Base-by-base conservation (phyloP, 2,113 vertebrate genomes). In the Tringa solitaria region DNA sequence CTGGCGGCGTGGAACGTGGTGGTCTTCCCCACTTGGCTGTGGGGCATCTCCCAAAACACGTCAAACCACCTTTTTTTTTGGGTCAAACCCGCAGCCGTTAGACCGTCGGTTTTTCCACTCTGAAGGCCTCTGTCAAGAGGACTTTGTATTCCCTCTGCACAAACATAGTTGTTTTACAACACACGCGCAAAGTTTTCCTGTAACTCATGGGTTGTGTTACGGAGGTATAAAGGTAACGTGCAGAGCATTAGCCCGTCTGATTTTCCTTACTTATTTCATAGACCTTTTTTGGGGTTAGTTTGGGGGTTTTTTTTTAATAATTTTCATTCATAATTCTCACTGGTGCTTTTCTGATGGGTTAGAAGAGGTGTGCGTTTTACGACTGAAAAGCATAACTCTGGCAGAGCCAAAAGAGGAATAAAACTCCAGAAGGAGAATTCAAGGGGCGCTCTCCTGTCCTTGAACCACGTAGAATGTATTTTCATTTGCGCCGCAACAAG, bases 401-500 rank as follows among this genome's bases (percentile, higher is more conserved):
- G 27, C 3, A 1, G 63, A 12, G 21, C 39, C 63, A 8, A 37
- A 45, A 60, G 28, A 63, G 59, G 73, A 59, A 15, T 0, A 0
- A 18, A 84, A 30, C 45, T 32, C 4, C 3, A 28, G 39, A 27
- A n/a, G 4, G 6, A 48, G 50, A 81, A 28, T 43, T 61, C 27
- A 5, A 16, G 48, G 22, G 39, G 18, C 10, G 4, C 26, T 21
- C 11, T 37, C 15, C 41, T 82, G 18, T 33, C 45, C 23, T 2
- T 1, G 64, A 53, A 41, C 70, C 27, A 0, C 0, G 6, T 3
- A 35, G 54, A 65, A 39, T 0, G 0, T 14, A n/a, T 67, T 79
- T 56, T 10, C 43, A 2, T 28, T 43, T 33, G 15, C 3, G 0
- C 50, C 3, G 2, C 64, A 10, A 4, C 56, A 37, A 54, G 26